Percentiles rank a stretch among this genome's conserved stretches.
phyloP scores from a whole-genome alignment of 2,888 invertebrate species.

The Lasioglossum figueresi region DNA sequence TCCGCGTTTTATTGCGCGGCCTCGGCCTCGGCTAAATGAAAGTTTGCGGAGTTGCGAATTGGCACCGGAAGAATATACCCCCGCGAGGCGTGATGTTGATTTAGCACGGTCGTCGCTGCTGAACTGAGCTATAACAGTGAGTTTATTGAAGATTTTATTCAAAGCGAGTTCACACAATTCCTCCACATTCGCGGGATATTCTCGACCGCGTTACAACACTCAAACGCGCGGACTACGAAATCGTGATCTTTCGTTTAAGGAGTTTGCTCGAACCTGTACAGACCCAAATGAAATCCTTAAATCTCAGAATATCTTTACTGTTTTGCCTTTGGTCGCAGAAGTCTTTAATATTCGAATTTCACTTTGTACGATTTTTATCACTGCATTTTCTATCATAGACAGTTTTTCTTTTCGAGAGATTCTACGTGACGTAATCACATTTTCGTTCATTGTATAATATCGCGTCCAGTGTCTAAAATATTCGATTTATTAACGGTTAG shows the following conservation, averaged over 20 bases:
- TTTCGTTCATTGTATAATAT: too few relatives aligned
- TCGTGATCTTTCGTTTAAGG: background rate
- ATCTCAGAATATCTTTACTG: background rate
- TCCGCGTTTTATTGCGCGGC: slow-evolving; percentile 36
- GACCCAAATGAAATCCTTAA: background rate
- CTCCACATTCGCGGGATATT: background rate
- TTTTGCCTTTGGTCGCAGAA: background rate
- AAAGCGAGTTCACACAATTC: background rate
- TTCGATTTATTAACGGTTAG: background rate
- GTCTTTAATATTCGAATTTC: background rate
- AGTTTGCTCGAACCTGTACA: background rate
- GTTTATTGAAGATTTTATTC: slow-evolving; percentile 12
- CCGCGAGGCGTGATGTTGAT: slow-evolving; percentile 19
- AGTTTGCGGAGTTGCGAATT: slow-evolving; percentile 50
- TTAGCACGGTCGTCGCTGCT: background rate
- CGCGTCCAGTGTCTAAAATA: too few relatives aligned
- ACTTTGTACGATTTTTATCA: background rate
- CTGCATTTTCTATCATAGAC: background rate
- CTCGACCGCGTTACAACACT: background rate
- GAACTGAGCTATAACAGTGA: background rate
- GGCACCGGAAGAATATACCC: slow-evolving; percentile 27
- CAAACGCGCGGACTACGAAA: background rate
- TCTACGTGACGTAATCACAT: too few relatives aligned
- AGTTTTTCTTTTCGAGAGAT: background rate
- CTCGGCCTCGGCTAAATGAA: slow-evolving; percentile 38